These are phyloP conservation scores for Acronicta aceris DNA, from an alignment of 2,888 invertebrate species.

Conservation along the genomic window DNA sequence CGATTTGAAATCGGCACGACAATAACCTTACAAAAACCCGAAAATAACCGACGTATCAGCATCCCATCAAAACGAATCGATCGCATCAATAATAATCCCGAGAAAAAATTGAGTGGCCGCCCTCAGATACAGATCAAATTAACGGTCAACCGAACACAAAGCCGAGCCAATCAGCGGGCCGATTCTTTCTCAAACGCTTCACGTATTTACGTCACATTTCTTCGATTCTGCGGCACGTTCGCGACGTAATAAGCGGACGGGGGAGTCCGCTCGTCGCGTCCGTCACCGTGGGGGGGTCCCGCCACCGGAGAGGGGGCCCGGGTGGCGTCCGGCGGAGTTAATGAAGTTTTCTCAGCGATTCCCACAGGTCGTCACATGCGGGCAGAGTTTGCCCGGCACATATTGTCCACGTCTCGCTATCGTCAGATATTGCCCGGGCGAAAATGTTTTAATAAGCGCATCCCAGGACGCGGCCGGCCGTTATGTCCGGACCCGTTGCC, in stretches of 20 bases:
- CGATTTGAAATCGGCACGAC: slow-evolving; percentile 49
- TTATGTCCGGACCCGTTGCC: slow-evolving; percentile 73
- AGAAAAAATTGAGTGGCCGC: slow-evolving; percentile 71
- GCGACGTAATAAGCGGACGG: slow-evolving; percentile 87
- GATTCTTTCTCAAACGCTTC: slow-evolving; percentile 82
- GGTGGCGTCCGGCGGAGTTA: slow-evolving; percentile 83
- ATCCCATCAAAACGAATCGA: slow-evolving; percentile 74
- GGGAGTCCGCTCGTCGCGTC: slow-evolving; percentile 77
- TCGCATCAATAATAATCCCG: slow-evolving; percentile 81
- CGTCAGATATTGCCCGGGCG: slow-evolving; percentile 84
- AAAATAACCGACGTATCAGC: slow-evolving; percentile 54
- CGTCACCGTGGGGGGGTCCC: slow-evolving; percentile 69
- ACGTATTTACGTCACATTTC: slow-evolving; percentile 88
- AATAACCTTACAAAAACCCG: slow-evolving; percentile 40
- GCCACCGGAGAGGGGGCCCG: slow-evolving; percentile 55
- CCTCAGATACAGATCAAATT: slow-evolving; percentile 85
- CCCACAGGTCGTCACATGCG: slow-evolving; percentile 89
- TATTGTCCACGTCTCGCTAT: slow-evolving; percentile 86
- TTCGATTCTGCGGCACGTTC: slow-evolving; percentile 89
- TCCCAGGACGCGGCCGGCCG: slow-evolving; percentile 75
- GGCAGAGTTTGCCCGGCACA: slow-evolving; percentile 84
- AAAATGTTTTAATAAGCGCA: slow-evolving; percentile 89
- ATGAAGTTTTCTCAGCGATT: slow-evolving; percentile 90
- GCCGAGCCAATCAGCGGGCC: slow-evolving; percentile 82
- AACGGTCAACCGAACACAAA: slow-evolving; percentile 86